A percentile compares a stretch with the other conserved stretches of the same genome.
Evolutionary conservation across 2,888 invertebrate species (phyloP).

Genomic region (Syrista parreyssii): DNA sequence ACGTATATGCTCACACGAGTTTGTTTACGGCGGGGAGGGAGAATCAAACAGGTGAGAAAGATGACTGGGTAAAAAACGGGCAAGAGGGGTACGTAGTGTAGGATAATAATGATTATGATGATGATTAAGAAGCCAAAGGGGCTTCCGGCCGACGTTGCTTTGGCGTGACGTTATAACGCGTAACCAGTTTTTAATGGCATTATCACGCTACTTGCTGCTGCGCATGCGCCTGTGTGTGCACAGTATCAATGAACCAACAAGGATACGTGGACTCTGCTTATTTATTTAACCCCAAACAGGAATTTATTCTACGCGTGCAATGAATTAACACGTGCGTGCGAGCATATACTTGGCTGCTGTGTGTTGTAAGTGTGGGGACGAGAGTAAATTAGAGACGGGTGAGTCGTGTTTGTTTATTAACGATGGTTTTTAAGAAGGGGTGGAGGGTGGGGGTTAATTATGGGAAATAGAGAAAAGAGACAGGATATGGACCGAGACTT

Average conservation of each 20-base stretch:
- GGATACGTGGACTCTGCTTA: background rate
- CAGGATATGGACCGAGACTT: background rate
- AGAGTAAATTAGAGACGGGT: background rate
- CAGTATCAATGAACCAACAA: background rate
- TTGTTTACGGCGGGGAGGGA: background rate
- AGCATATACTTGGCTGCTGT: background rate
- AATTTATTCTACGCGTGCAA: background rate
- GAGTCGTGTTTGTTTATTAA: background rate
- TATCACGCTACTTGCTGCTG: background rate
- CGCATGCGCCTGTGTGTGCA: background rate
- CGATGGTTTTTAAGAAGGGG: background rate
- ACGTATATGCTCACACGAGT: background rate
- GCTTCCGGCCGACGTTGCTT: background rate
- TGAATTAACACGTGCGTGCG: background rate
- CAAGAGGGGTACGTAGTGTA: background rate
- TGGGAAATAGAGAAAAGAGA: background rate
- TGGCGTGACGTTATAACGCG: background rate
- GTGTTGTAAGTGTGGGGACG: background rate
- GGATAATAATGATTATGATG: background rate
- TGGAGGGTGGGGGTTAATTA: background rate
- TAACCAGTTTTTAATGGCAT: constrained; percentile 7
- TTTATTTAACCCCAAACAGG: constrained; percentile 1
- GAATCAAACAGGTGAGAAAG: background rate
- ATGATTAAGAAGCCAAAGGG: background rate
- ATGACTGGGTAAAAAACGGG: background rate